phyloP scores from a whole-genome alignment of 2,888 invertebrate genomes.

The Dasypogon diadema region DNA sequence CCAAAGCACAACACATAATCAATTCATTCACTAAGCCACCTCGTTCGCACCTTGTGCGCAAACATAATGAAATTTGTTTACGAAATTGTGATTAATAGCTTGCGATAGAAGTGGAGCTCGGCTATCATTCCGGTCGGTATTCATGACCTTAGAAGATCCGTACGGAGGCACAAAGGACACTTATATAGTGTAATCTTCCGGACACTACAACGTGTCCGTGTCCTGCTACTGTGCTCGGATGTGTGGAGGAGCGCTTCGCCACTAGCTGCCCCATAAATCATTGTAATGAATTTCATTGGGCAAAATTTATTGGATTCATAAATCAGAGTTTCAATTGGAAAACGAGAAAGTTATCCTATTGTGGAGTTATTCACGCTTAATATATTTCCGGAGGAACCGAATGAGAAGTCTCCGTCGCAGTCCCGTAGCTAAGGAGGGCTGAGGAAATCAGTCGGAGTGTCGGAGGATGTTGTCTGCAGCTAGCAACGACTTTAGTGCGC shows the following conservation, averaged over 20 bases:
- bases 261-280: conserved; percentile 48
- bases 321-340: conserved; percentile 53
- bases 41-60: conserved; percentile 22
- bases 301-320: conserved; percentile 52
- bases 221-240: conserved; percentile 15
- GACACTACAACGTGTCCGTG: conserved; percentile 30
- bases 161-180: conserved; percentile 18
- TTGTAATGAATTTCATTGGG: conserved; percentile 51
- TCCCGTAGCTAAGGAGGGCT: background rate
- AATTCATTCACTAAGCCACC: background rate
- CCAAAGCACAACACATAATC: background rate
- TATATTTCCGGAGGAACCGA: conserved; percentile 27
- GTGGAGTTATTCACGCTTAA: conserved; percentile 47
- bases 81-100: conserved; percentile 22
- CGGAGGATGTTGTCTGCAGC: background rate
- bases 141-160: background rate
- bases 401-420: background rate
- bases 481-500: background rate
- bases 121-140: conserved; percentile 13
- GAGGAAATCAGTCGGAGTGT: background rate
- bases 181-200: conserved; percentile 9
- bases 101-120: conserved; percentile 19
- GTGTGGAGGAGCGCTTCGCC: conserved; percentile 31
- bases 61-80: conserved; percentile 40
- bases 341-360: conserved; percentile 51